Evolutionary conservation across 2,888 invertebrate genomes (phyloP).

Genomic region (Chrysolina haemoptera): DNA sequence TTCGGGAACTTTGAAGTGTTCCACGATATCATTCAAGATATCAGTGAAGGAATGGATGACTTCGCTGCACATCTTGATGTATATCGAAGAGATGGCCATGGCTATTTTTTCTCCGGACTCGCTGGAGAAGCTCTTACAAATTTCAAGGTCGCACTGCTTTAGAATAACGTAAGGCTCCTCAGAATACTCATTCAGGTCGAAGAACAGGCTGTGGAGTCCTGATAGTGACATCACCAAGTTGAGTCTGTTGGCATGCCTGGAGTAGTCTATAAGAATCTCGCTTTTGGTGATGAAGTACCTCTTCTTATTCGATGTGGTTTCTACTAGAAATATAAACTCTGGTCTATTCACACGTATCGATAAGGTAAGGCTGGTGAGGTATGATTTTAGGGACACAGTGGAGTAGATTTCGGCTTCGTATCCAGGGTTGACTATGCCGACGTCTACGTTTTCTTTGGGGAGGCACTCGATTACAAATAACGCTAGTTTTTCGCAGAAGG

Average conservation of each 20-base stretch:
- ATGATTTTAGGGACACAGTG: slow-evolving; percentile 49
- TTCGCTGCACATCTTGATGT: slow-evolving; percentile 81
- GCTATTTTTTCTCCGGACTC: slow-evolving; percentile 80
- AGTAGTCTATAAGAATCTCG: slow-evolving; percentile 81
- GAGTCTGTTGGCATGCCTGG: slow-evolving; percentile 76
- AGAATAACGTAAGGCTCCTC: slow-evolving; percentile 74
- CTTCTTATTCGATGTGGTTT: slow-evolving; percentile 73
- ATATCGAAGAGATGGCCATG: slow-evolving; percentile 78
- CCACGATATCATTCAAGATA: slow-evolving; percentile 68
- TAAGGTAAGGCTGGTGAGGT: slow-evolving; percentile 74
- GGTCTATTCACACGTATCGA: slow-evolving; percentile 84
- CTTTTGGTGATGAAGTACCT: slow-evolving; percentile 75
- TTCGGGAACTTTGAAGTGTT: slow-evolving; percentile 68
- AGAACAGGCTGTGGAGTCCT: slow-evolving; percentile 73
- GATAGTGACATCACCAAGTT: slow-evolving; percentile 77
- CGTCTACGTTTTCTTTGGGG: slow-evolving; percentile 75
- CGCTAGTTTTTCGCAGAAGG: slow-evolving; percentile 75
- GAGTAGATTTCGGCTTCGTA: slow-evolving; percentile 76
- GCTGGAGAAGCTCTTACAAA: slow-evolving; percentile 75
- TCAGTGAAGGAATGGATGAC: slow-evolving; percentile 81
- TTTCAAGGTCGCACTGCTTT: slow-evolving; percentile 81
- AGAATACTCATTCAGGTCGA: slow-evolving; percentile 63
- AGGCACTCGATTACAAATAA: slow-evolving; percentile 67
- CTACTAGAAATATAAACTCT: slow-evolving; percentile 83
- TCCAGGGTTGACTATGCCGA: slow-evolving; percentile 81